Conservation (phyloP, 1,140 invertebrate genomes). For the Thereuonema tuberculata region DNA sequence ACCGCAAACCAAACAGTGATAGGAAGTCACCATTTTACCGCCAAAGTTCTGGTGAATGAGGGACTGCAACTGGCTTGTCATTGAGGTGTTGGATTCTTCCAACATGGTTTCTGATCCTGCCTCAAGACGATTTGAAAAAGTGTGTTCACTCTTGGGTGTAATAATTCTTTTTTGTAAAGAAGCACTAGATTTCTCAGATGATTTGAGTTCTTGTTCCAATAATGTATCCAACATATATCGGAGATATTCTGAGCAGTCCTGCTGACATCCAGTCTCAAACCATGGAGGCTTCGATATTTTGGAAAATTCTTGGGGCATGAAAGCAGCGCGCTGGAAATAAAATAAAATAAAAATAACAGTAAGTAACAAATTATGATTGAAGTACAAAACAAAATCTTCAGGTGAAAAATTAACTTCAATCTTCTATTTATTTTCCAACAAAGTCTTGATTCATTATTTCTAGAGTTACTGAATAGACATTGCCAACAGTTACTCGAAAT, state of each 20-base stretch:
- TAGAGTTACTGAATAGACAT: no score
- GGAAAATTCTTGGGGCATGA: slow-evolving; percentile 54
- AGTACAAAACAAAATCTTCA: no score
- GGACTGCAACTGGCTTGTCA: no score
- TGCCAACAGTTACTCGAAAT: no score
- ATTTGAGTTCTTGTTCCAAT: slow-evolving; percentile 55
- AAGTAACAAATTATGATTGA: not conserved
- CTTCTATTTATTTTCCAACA: not conserved
- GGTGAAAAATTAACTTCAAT: not conserved
- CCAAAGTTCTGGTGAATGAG: slow-evolving; percentile 55
- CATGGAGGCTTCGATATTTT: slow-evolving; percentile 51
- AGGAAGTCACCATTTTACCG: slow-evolving; percentile 53
- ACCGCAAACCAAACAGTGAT: slow-evolving; percentile 28
- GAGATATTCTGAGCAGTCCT: slow-evolving; percentile 78
- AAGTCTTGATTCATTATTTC: not conserved
- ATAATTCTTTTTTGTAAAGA: no score
- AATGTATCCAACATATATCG: slow-evolving; percentile 52
- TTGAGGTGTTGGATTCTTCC: no score
- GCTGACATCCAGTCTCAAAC: slow-evolving; percentile 58
- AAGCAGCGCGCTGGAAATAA: slow-evolving; percentile 26
- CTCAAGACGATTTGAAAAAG: no score
- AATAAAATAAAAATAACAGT: no score
- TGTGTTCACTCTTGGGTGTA: no score
- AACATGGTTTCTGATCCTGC: no score
- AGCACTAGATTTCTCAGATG: no score